These are phyloP conservation scores for Pogonocichla stellata DNA, from an alignment of 2,113 vertebrate genomes.

Conservation along the genomic window DNA sequence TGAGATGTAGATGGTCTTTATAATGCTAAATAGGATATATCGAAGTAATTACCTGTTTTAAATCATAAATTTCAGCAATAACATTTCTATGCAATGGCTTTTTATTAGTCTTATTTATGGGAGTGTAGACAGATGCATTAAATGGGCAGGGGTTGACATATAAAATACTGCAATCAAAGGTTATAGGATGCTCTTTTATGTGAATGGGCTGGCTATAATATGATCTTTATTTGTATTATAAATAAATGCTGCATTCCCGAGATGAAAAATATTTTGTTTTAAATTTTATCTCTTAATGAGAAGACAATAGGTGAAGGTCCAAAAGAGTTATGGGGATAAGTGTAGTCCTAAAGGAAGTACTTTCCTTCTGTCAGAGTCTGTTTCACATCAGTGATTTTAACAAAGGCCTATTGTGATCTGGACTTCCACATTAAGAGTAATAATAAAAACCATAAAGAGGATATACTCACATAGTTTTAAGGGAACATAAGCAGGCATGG, in stretches of 20 bases:
- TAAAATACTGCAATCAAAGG: not conserved
- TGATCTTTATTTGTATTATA: not conserved
- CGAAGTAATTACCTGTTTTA: not conserved
- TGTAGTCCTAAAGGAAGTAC: not conserved
- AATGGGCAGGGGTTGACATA: not conserved
- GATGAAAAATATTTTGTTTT: not conserved
- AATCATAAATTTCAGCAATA: not conserved
- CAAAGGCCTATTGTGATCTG: not conserved
- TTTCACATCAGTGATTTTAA: not conserved
- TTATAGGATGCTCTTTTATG: not conserved
- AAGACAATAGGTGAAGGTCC: not conserved
- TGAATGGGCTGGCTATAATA: not conserved
- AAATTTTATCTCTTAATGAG: not conserved
- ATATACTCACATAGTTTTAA: not conserved
- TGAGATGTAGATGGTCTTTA: not conserved
- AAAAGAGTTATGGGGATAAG: not conserved
- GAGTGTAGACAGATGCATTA: not conserved
- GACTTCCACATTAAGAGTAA: not conserved
- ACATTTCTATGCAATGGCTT: not conserved
- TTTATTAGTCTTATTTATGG: not conserved
- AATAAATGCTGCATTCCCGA: not conserved
- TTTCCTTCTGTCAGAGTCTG: not conserved
- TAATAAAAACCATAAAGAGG: not conserved
- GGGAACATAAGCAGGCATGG: not conserved
- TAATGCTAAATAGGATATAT: not conserved